These are phyloP conservation scores for Phoeniculus purpureus DNA, from an alignment of 2,797 vertebrate genomes.

Conservation along the genomic window DNA sequence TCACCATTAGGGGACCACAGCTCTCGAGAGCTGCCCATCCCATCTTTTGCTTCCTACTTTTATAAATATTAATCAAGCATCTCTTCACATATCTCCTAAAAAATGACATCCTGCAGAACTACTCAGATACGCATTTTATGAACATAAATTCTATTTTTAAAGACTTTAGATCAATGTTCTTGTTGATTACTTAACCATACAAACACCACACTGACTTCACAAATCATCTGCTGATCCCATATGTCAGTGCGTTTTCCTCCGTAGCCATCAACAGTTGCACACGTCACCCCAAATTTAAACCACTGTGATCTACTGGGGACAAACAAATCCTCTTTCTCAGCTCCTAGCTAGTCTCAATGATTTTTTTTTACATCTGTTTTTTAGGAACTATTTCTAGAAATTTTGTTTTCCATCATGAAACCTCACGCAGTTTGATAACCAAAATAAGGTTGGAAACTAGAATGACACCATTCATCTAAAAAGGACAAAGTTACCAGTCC, in stretches of 20 bases:
- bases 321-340: background rate
- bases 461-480: background rate
- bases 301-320: background rate
- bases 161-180: background rate
- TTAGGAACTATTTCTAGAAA: background rate
- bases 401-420: background rate
- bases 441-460: background rate
- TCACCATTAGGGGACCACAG: background rate
- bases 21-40: background rate
- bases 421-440: background rate
- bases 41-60: conserved; percentile 6
- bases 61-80: conserved; percentile 16
- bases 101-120: background rate
- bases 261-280: background rate
- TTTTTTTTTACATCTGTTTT: background rate
- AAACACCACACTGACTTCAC: background rate
- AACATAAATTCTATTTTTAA: background rate
- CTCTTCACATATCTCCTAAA: background rate
- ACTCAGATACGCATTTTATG: background rate
- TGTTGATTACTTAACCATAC: background rate
- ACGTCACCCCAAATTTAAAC: background rate
- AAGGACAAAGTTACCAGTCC: background rate
- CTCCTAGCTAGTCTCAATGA: background rate
- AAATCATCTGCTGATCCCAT: background rate
- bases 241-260: background rate